A percentile compares a stretch with the other conserved stretches of the same genome.
Evolutionary conservation across 2,113 vertebrate genomes (phyloP).

Genomic region (Lonchura striata): DNA sequence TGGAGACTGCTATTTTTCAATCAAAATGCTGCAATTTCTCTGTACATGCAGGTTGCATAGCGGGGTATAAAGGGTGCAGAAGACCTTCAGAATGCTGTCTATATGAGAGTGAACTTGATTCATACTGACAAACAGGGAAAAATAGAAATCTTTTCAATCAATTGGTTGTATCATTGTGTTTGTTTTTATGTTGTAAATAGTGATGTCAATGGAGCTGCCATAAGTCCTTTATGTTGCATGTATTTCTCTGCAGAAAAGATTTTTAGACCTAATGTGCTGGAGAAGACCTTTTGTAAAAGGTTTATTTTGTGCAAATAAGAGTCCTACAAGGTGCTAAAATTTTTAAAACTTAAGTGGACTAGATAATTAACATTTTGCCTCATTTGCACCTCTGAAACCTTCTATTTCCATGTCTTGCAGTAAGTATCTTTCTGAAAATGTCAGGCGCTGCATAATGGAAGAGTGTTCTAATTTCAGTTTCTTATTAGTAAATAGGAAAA

Average conservation of each 20-base stretch:
- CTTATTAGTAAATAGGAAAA: conserved; percentile 7
- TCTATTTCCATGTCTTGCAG: background rate
- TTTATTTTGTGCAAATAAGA: conserved; percentile 32
- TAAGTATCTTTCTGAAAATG: conserved; percentile 33
- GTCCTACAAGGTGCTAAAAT: conserved; percentile 2
- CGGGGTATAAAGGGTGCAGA: background rate
- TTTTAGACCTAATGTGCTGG: background rate
- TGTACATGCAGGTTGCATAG: background rate
- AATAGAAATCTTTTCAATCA: background rate
- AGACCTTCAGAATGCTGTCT: background rate
- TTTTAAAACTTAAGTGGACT: conserved; percentile 6
- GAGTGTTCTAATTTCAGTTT: conserved; percentile 12
- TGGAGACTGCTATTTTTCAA: background rate
- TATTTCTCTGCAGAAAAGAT: background rate
- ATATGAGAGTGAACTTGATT: background rate
- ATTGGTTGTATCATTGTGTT: background rate
- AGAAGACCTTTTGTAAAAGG: conserved; percentile 5
- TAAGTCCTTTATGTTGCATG: background rate
- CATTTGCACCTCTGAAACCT: conserved; percentile 23
- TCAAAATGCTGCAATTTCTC: background rate
- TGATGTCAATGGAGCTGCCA: background rate
- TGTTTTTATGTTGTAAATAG: background rate
- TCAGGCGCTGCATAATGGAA: conserved; percentile 29
- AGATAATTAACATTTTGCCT: conserved; percentile 46
- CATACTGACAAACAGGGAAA: background rate